Conservation (phyloP, 92 coral and sea anemone species). For the Scolanthus callimorphus region DNA sequence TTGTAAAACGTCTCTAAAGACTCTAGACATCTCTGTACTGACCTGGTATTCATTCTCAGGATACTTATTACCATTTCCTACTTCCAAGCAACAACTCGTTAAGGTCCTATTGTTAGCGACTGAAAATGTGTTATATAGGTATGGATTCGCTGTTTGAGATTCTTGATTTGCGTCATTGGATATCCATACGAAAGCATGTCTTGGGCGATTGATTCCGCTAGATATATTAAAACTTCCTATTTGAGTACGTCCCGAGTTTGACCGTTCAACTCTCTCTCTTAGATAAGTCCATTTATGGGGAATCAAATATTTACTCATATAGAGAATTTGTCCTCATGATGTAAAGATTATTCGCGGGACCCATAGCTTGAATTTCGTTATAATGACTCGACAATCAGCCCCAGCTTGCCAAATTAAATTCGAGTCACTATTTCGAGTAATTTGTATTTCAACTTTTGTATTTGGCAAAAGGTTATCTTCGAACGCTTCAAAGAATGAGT, state of each 20-base stretch:
- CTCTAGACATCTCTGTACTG: not conserved
- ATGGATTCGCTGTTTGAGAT: conserved; percentile 1
- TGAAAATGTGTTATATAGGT: conserved; percentile 6
- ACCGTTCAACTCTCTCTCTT: not conserved
- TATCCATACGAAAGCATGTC: conserved; percentile 9
- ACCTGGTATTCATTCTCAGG: not conserved
- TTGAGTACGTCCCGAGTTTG: not conserved
- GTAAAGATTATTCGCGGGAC: too few species aligned
- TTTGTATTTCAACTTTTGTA: not conserved
- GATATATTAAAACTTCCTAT: conserved; percentile 5
- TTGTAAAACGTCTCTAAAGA: not conserved
- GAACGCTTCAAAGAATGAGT: conserved; percentile 13
- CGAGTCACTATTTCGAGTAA: not conserved
- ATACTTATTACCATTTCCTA: not conserved
- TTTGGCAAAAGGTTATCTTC: conserved; percentile 10
- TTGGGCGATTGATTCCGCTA: too few species aligned
- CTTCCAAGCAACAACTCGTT: not conserved
- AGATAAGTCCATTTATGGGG: conserved; percentile 19
- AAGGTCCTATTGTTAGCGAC: not conserved
- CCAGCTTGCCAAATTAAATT: conserved; percentile 21
- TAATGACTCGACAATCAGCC: conserved; percentile 5
- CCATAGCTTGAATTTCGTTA: too few species aligned
- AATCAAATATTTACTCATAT: too few species aligned
- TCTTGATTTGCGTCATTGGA: conserved; percentile 16
- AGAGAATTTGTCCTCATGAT: conserved; percentile 1